phyloP scores from a whole-genome alignment of 2,113 vertebrate species.

The Felis catus region F.catus_Fca126_mat1.0 CM031417.1:86260001-86260500 shows the following conservation, averaged over 20 bases:
- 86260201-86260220: background rate
- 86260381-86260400: background rate
- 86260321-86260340: background rate
- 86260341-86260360: background rate
- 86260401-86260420: background rate
- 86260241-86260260: background rate
- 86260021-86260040: background rate
- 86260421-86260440: background rate
- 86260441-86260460: constrained; percentile 8
- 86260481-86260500: constrained; percentile 48
- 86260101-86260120: background rate
- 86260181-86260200: background rate
- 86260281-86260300: background rate
- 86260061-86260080: background rate
- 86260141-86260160: background rate
- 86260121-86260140: background rate
- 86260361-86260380: background rate
- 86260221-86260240: background rate
- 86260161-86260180: background rate
- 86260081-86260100: background rate
- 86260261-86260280: background rate
- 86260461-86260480: background rate
- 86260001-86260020: background rate
- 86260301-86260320: background rate
- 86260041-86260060: background rate